These are phyloP conservation scores for Cyprinella venusta DNA, from an alignment of 2,797 vertebrate species.

Conservation along the genomic window DNA sequence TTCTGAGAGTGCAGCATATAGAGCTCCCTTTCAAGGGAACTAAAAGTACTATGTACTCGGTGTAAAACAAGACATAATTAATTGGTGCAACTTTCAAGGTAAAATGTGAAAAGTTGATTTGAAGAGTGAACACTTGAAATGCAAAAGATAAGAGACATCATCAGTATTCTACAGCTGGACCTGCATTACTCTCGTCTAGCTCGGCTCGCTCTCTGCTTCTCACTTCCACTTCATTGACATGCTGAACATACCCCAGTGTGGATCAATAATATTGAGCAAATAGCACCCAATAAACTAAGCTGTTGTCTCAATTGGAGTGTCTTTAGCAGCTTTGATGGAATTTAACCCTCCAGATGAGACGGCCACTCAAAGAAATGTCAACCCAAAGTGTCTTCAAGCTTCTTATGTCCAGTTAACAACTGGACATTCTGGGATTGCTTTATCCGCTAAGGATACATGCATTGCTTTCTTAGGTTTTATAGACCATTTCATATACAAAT, in stretches of 20 bases:
- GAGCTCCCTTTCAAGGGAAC: not conserved
- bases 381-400: slow-evolving; percentile 27
- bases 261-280: slow-evolving; percentile 76
- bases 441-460: not conserved
- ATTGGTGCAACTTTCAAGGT: not conserved
- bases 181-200: not conserved
- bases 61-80: no score
- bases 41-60: not conserved
- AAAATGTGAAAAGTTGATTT: not conserved
- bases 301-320: slow-evolving; percentile 79
- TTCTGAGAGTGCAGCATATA: no score
- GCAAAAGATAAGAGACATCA: not conserved
- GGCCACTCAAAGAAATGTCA: slow-evolving; percentile 45
- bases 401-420: slow-evolving; percentile 31
- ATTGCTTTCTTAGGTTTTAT: not conserved
- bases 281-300: slow-evolving; percentile 75
- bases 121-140: not conserved
- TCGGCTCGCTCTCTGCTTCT: slow-evolving; percentile 48
- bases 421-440: not conserved
- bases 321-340: slow-evolving; percentile 71
- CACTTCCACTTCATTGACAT: slow-evolving; percentile 75
- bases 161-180: slow-evolving; percentile 29
- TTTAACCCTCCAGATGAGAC: slow-evolving; percentile 65
- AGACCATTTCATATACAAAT: not conserved
- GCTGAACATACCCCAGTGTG: slow-evolving; percentile 65